Evolutionary conservation across 2,113 vertebrate genomes (phyloP).

Genomic region (Neolamprologus hecqui): DNA sequence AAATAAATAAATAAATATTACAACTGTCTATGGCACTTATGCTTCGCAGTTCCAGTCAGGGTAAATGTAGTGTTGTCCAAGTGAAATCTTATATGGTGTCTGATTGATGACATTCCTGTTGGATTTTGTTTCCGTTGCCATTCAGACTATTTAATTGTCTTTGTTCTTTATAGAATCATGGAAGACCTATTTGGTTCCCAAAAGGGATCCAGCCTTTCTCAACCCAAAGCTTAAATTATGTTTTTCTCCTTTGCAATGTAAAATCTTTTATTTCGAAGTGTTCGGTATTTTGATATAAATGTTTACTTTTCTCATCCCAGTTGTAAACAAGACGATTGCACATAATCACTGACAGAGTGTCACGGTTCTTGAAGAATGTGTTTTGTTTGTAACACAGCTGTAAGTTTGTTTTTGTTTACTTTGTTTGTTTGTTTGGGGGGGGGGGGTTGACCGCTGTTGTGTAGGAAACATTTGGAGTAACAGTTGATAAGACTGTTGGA

Average conservation of each 20-base stretch:
- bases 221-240: slow-evolving; percentile 34
- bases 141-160: slow-evolving; percentile 10
- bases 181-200: slow-evolving; percentile 8
- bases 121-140: not conserved
- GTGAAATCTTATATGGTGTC: not conserved
- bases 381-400: slow-evolving; percentile 40
- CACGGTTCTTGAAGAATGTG: slow-evolving; percentile 25
- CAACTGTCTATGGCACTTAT: not conserved
- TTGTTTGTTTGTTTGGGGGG: not conserved
- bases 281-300: not conserved
- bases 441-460: not conserved
- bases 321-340: slow-evolving; percentile 45
- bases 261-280: not conserved
- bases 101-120: slow-evolving; percentile 8
- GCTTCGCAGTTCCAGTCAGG: slow-evolving; percentile 2
- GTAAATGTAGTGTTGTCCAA: not conserved
- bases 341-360: slow-evolving; percentile 28
- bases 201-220: slow-evolving; percentile 10
- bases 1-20: not conserved
- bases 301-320: not conserved
- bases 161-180: slow-evolving; percentile 37
- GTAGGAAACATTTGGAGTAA: slow-evolving; percentile 1
- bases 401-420: not conserved
- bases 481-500: slow-evolving; percentile 13
- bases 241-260: slow-evolving; percentile 17